Percentiles rank a stretch among this genome's conserved stretches.
These are phyloP conservation scores for Tympanuchus pallidicinctus DNA, from an alignment of 2,113 vertebrate genomes.

Conservation along the genomic window DNA sequence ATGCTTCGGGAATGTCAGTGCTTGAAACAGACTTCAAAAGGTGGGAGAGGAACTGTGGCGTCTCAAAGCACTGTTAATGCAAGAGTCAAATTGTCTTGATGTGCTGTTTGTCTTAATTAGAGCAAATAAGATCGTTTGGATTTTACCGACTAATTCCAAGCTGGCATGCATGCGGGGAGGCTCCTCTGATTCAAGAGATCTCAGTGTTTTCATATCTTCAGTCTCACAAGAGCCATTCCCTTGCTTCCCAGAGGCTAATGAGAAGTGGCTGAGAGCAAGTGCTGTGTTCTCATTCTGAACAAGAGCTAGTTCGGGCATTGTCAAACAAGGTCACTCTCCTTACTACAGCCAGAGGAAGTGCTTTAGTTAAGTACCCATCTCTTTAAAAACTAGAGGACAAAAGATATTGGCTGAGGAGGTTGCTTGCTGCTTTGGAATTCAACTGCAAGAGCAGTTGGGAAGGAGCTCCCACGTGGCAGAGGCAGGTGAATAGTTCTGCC, in stretches of 20 bases:
- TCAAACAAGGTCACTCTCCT: conserved; percentile 38
- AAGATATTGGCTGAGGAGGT: background rate
- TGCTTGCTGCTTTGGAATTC: background rate
- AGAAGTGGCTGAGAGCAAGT: conserved; percentile 59
- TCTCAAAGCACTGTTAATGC: background rate
- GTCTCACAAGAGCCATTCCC: background rate
- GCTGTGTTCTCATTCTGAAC: background rate
- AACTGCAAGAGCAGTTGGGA: background rate
- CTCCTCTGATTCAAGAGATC: background rate
- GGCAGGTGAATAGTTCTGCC: conserved; percentile 14
- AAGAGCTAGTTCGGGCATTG: conserved; percentile 30
- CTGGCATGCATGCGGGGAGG: background rate
- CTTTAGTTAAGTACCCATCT: conserved; percentile 7
- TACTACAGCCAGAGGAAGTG: conserved; percentile 3
- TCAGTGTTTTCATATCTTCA: background rate
- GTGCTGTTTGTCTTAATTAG: conserved; percentile 55
- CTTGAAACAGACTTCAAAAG: background rate
- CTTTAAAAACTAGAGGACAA: background rate
- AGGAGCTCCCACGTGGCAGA: background rate
- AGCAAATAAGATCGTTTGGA: conserved; percentile 24
- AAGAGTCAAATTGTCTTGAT: conserved; percentile 3
- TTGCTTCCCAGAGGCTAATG: conserved; percentile 17
- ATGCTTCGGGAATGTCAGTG: background rate
- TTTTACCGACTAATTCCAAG: conserved; percentile 20
- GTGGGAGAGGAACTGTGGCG: conserved; percentile 17